A percentile compares a stretch with the other conserved stretches of the same genome.
Evolutionary conservation across 1,140 invertebrate species (phyloP).

Genomic region (Phthorimaea operculella): DNA sequence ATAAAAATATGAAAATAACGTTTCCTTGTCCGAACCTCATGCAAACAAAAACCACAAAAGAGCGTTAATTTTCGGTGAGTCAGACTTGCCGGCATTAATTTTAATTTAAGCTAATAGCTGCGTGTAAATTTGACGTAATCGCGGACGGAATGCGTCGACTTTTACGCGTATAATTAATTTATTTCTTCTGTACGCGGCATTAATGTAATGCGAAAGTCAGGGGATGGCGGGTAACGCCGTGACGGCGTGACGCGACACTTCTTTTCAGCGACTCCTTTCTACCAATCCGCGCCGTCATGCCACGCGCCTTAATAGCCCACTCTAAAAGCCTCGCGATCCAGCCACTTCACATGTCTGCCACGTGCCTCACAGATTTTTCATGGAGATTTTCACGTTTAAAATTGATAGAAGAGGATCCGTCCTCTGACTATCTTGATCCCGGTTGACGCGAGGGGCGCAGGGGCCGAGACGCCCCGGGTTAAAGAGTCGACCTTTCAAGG

Average conservation of each 20-base stretch:
- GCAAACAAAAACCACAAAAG: background rate
- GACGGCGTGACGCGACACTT: constrained; percentile 37
- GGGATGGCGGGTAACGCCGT: constrained; percentile 3
- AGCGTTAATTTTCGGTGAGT: constrained; percentile 13
- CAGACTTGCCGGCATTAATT: constrained; percentile 13
- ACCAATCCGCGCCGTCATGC: constrained; percentile 39
- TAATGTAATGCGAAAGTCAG: background rate
- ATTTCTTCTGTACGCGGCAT: background rate
- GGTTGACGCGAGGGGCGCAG: constrained; percentile 12
- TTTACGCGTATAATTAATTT: constrained; percentile 4
- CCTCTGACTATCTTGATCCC: constrained; percentile 26
- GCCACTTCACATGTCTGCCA: constrained; percentile 35
- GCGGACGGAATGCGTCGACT: background rate
- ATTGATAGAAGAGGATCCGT: constrained; percentile 31
- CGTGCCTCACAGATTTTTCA: constrained; percentile 40
- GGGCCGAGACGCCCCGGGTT: constrained; percentile 7
- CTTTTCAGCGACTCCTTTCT: constrained; percentile 37
- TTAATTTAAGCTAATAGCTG: constrained; percentile 10
- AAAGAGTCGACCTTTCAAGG: background rate
- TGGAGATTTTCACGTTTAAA: constrained; percentile 35
- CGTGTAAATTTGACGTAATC: constrained; percentile 2
- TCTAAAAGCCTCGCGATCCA: constrained; percentile 10
- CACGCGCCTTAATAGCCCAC: constrained; percentile 39
- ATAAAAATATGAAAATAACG: too few species aligned
- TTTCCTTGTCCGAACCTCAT: background rate